These are phyloP conservation scores for Corydoras maculifer DNA, from an alignment of 2,113 vertebrate species.

Conservation along the genomic window DNA sequence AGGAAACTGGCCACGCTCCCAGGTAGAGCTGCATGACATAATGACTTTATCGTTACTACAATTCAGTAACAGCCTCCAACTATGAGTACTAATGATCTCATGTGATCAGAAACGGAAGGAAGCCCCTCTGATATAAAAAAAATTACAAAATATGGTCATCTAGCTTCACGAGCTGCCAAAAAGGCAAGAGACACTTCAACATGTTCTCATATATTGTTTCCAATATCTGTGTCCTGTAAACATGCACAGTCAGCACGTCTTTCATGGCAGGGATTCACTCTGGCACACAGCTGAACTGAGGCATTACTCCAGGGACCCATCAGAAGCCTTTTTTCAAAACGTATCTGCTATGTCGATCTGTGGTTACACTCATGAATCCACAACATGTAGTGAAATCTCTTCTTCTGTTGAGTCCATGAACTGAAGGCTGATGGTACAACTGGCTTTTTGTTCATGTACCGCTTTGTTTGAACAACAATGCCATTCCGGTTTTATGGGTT, in stretches of 20 bases:
- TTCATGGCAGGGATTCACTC: background rate
- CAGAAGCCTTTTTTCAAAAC: background rate
- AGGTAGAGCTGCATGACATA: too few species aligned
- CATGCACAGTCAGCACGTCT: constrained; percentile 18
- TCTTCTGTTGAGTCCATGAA: background rate
- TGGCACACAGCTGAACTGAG: background rate
- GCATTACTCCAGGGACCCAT: constrained; percentile 5
- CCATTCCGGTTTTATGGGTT: background rate
- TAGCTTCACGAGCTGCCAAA: too few species aligned
- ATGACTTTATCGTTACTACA: too few species aligned
- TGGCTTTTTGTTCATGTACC: background rate
- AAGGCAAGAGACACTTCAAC: too few species aligned
- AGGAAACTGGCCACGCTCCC: too few species aligned
- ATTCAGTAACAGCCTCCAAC: too few species aligned
- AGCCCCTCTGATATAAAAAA: too few species aligned
- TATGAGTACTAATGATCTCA: too few species aligned
- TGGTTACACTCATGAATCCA: background rate
- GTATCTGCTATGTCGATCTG: background rate
- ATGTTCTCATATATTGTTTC: background rate
- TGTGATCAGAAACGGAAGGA: too few species aligned
- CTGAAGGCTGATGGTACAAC: background rate
- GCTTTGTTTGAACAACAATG: background rate
- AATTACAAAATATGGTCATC: too few species aligned
- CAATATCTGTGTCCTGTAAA: constrained; percentile 1
- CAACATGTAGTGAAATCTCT: too few species aligned